Conservation (phyloP, 2,113 vertebrate genomes). For the Elaphurus davidianus region DNA sequence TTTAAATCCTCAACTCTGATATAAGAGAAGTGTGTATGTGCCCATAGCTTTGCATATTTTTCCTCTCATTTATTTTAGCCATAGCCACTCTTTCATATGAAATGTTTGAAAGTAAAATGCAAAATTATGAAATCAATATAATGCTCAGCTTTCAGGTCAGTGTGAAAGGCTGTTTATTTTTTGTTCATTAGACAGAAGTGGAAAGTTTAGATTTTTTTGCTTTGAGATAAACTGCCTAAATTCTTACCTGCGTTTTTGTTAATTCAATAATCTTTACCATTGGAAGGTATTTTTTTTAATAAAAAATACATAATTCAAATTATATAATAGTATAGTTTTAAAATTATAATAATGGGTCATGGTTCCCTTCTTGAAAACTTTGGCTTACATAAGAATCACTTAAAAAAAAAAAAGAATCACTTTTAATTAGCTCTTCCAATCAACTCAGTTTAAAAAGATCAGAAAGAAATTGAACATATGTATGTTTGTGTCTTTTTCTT, state of each 20-base stretch:
- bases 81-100: background rate
- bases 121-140: background rate
- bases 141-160: background rate
- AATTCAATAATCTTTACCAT: background rate
- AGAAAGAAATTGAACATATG: background rate
- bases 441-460: background rate
- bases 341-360: background rate
- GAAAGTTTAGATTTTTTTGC: background rate
- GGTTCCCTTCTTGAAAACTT: background rate
- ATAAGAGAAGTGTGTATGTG: background rate
- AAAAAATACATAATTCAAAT: background rate
- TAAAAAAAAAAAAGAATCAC: background rate
- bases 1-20: background rate
- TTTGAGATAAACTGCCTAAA: background rate
- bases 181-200: background rate
- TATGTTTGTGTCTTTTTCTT: background rate
- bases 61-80: background rate
- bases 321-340: background rate
- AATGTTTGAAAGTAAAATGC: background rate
- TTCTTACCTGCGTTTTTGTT: background rate
- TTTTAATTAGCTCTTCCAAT: background rate
- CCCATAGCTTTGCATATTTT: background rate
- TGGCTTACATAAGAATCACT: background rate
- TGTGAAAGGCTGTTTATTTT: background rate
- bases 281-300: background rate